Percentiles rank a stretch among this genome's conserved stretches.
Conservation (phyloP, 2,888 invertebrate genomes). For the Ceraclea dissimilis region DNA sequence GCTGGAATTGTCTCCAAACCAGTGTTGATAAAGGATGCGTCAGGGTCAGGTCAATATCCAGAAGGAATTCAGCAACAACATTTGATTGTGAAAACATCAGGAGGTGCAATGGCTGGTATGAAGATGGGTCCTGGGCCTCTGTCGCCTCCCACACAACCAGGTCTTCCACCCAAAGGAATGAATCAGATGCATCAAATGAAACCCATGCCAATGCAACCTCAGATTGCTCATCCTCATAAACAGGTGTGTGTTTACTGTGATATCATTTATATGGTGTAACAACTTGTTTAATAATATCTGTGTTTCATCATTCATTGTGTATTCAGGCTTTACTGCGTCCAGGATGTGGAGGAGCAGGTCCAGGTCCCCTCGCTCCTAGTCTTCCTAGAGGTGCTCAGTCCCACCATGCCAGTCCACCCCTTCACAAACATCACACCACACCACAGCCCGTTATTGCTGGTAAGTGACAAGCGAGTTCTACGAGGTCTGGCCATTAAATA, state of each 20-base stretch:
- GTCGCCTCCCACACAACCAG: conserved; percentile 26
- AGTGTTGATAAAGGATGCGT: neutral
- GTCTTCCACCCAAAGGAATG: conserved; percentile 15
- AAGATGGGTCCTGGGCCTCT: conserved; percentile 21
- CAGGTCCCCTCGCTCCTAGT: conserved; percentile 38
- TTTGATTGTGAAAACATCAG: conserved; percentile 24
- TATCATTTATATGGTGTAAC: neutral
- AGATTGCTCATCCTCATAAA: conserved; percentile 27
- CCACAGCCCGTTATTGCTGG: conserved; percentile 24
- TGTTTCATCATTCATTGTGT: conserved; percentile 6
- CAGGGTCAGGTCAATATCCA: neutral
- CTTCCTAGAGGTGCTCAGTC: conserved; percentile 44
- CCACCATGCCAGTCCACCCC: conserved; percentile 30
- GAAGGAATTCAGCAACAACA: conserved; percentile 17
- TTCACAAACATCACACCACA: conserved; percentile 19
- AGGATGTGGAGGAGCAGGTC: conserved; percentile 21
- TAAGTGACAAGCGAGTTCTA: conserved; percentile 7
- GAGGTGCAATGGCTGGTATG: conserved; percentile 16
- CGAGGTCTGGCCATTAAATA: neutral
- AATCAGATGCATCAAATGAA: conserved; percentile 23
- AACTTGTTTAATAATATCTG: neutral
- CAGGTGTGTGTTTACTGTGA: conserved; percentile 16
- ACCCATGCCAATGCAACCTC: conserved; percentile 27
- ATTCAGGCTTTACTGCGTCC: conserved; percentile 20
- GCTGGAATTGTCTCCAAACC: conserved; percentile 7